phyloP scores from a whole-genome alignment of 2,113 vertebrate genomes.

The Synchiropus splendidus region DNA sequence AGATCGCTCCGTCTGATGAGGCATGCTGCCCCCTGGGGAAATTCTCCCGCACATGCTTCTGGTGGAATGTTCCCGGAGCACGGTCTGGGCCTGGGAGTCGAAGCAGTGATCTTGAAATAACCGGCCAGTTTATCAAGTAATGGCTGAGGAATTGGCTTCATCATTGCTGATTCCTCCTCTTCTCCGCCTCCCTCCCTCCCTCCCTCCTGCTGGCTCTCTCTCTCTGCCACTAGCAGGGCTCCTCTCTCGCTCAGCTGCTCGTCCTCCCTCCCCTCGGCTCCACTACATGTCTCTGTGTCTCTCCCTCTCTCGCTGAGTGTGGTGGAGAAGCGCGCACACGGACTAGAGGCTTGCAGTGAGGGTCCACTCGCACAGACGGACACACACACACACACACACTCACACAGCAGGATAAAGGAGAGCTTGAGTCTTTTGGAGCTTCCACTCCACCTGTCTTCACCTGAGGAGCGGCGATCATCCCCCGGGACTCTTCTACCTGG shows the following conservation, averaged over 20 bases:
- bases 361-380: slow-evolving; percentile 50
- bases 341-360: slow-evolving; percentile 62
- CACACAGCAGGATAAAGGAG: slow-evolving; percentile 26
- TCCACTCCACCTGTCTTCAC: slow-evolving; percentile 22
- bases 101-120: not conserved
- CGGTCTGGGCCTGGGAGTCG: too few species aligned
- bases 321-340: slow-evolving; percentile 57
- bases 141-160: slow-evolving; percentile 21
- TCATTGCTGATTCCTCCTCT: slow-evolving; percentile 16
- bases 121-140: slow-evolving; percentile 5
- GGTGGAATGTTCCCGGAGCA: too few species aligned
- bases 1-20: too few species aligned
- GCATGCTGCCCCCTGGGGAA: too few species aligned
- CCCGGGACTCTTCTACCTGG: slow-evolving; percentile 46
- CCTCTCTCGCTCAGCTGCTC: slow-evolving; percentile 55
- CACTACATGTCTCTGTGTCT: slow-evolving; percentile 43
- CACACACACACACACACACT: slow-evolving; percentile 17
- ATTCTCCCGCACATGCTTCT: too few species aligned
- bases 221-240: too few species aligned
- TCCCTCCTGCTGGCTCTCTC: too few species aligned
- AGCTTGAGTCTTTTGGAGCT: slow-evolving; percentile 30
- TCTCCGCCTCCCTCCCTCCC: slow-evolving; percentile 20
- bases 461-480: slow-evolving; percentile 42
- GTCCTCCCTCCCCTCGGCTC: slow-evolving; percentile 52
- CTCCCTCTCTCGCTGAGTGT: slow-evolving; percentile 45